Percentiles rank a stretch among this genome's conserved stretches.
These are phyloP conservation scores for Lordiphosa stackelbergi DNA, from an alignment of 1,140 invertebrate species.

Conservation along the genomic window DNA sequence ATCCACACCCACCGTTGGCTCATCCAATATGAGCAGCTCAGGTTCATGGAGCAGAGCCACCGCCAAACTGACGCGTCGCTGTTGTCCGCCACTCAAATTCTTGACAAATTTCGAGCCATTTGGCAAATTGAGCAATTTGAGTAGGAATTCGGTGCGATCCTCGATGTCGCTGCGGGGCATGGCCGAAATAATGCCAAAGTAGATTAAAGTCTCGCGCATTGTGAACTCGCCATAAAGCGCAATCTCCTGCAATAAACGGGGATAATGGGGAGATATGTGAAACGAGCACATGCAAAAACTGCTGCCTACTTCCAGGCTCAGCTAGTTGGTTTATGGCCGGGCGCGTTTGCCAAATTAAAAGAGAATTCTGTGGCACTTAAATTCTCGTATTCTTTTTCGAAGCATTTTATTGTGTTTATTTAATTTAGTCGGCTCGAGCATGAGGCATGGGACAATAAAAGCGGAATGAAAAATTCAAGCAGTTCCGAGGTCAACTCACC, in stretches of 20 bases:
- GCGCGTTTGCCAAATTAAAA: conserved; percentile 49
- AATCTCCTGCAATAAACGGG: conserved; percentile 83
- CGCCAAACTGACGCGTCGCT: conserved; percentile 91
- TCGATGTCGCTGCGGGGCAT: conserved; percentile 87
- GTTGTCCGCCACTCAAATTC: conserved; percentile 93
- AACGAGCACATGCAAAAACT: neutral
- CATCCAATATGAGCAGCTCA: conserved; percentile 93
- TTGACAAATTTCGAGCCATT: conserved; percentile 85
- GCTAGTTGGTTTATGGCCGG: conserved; percentile 29
- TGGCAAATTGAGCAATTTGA: conserved; percentile 86
- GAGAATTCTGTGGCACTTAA: conserved; percentile 35
- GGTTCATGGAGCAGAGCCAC: conserved; percentile 92
- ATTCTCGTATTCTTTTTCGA: conserved; percentile 48
- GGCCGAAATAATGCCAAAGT: conserved; percentile 92
- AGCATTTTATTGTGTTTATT: conserved; percentile 67
- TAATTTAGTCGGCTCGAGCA: conserved; percentile 57
- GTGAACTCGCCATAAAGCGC: conserved; percentile 94
- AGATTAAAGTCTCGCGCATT: conserved; percentile 92
- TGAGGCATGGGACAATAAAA: conserved; percentile 58
- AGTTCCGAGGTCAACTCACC: conserved; percentile 67
- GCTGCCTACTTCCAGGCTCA: conserved; percentile 13
- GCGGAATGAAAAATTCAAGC: conserved; percentile 56
- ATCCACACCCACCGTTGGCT: conserved; percentile 97
- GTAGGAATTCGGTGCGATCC: conserved; percentile 87
- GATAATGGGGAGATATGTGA: conserved; percentile 7